Evolutionary conservation across 2,888 invertebrate genomes (phyloP).

Genomic region (Troides aeacus): DNA sequence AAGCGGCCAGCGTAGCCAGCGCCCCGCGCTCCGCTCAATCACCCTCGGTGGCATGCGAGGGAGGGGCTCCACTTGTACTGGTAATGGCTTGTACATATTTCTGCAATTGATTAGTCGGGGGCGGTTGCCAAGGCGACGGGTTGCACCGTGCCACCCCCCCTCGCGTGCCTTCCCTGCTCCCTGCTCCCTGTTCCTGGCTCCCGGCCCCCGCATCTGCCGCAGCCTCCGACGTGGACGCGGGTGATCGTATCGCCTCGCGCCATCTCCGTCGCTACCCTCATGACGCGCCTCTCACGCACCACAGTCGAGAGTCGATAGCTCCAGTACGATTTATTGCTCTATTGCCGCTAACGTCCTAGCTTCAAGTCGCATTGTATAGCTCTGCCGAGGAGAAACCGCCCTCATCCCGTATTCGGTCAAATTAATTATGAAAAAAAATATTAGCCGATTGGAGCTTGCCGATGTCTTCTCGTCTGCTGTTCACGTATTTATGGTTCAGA

Average conservation of each 20-base stretch:
- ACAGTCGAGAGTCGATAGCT: background rate
- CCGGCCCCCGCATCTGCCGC: conserved; percentile 23
- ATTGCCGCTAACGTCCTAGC: too few species aligned
- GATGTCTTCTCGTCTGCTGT: too few species aligned
- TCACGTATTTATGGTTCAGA: too few species aligned
- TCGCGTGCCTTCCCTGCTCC: conserved; percentile 31
- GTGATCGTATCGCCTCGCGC: too few species aligned
- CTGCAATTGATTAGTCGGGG: conserved; percentile 81
- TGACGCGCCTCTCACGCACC: background rate
- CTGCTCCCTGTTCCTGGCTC: conserved; percentile 25
- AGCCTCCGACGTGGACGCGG: background rate
- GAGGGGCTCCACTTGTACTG: conserved; percentile 42
- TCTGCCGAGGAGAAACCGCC: too few species aligned
- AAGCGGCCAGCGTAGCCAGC: conserved; percentile 37
- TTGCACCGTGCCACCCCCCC: conserved; percentile 42
- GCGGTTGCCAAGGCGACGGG: conserved; percentile 71
- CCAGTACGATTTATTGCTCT: too few species aligned
- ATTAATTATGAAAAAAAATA: too few species aligned
- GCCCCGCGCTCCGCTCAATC: conserved; percentile 31
- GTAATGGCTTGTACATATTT: conserved; percentile 77
- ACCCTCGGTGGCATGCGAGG: conserved; percentile 36
- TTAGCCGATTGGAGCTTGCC: too few species aligned
- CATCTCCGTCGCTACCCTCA: background rate
- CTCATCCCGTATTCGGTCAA: too few species aligned
- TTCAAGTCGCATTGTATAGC: too few species aligned